Base-by-base conservation (phyloP, 1,140 invertebrate genomes). In the Camponotus floridanus region DNA sequence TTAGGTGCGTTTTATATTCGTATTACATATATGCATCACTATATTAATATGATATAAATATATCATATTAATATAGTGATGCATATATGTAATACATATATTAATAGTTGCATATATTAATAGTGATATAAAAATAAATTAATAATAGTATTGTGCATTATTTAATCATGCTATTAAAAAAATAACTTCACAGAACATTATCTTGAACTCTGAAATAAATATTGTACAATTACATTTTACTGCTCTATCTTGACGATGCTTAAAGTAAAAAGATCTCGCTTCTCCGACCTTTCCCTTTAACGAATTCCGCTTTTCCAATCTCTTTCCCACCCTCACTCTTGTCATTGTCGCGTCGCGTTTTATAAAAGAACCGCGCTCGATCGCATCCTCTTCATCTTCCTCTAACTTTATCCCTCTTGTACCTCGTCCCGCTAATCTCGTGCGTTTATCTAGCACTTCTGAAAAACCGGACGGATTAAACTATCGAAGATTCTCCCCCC, bases 221-320 rank as follows among this genome's bases (percentile, higher is more conserved):
- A 13, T 45, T 9, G 42, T 70, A 86, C 90, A 90, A 90, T 89
- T 76, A 74, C 89, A 68, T 90, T 90, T 87, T 68, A 78, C 90
- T 88, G 88, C 74, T 90, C 86, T 88, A 83, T 76, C 86, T 73
- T 68, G 70, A 88, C 83, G 88, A 88, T 57, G 84, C 79, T 90
- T 78, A 55, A 64, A 90, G 76, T 86, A 90, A 90, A 90, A 90
- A 88, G 83, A 86, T 70, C 83, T 83, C 78, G 78, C 87, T 88
- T 71, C 89, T 86, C 61, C 51, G 51, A 68, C 86, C 86, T 89
- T 73, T 90, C 78, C 86, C 88, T 88, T 76, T 90, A 90, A 90
- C 89, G 88, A 90, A 90, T 90, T 90, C 88, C 86, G 90, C 86
- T 90, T 78, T 86, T 79, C 88, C 89, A 76, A 90, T 88, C 89